Evolutionary conservation across 2,113 vertebrate species (phyloP), one percentile per base, ranked within the genome.

Genomic region (Tetrax tetrax): DNA sequence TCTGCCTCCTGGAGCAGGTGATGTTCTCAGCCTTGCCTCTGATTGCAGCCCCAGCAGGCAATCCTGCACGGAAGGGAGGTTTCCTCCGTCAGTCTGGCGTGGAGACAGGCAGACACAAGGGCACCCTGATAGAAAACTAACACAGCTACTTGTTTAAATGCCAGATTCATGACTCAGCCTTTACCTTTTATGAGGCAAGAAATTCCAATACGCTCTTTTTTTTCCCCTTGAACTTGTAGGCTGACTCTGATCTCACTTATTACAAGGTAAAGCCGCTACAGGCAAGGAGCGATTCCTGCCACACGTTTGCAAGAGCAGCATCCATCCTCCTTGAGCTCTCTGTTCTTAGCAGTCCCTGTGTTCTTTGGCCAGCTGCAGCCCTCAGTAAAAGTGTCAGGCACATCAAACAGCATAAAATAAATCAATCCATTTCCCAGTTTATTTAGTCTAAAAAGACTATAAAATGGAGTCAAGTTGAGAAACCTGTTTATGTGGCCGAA

Each of bases 171-270:
- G 71, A 48, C 35, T 64, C 76, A 90, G n/a, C 37, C 71, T 88
- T 96, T 83, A 83, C 71, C 71, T 92, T 91, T 70, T 37, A 75
- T 45, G 70, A 83, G 23, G 88, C 80, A 78, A 56, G 72, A 93
- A 92, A 95, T 69, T 90, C 78, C 61, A 83, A 88, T 66, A 28
- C 77, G 28, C 8, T 77, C 4, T 82, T 84, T 78, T 50, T 61
- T 72, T 9, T 48, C 48, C 2, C n/a, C 43, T 63, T 65, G 27
- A 64, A 79, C 21, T 66, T 72, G 7, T 17, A 83, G 50, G 21
- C 57, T 93, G 64, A 68, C 47, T 93, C 59, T 95, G 75, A 93
- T 87, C 56, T 96, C 64, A 81, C 43, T 66, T 90, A 66, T 88
- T 88, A 60, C 29, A 60, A 47, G 59, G 45, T 65, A 85, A 90